Evolutionary conservation across 2,113 vertebrate genomes (phyloP), one percentile per base, ranked within the genome.

Genomic region (Astur gentilis): DNA sequence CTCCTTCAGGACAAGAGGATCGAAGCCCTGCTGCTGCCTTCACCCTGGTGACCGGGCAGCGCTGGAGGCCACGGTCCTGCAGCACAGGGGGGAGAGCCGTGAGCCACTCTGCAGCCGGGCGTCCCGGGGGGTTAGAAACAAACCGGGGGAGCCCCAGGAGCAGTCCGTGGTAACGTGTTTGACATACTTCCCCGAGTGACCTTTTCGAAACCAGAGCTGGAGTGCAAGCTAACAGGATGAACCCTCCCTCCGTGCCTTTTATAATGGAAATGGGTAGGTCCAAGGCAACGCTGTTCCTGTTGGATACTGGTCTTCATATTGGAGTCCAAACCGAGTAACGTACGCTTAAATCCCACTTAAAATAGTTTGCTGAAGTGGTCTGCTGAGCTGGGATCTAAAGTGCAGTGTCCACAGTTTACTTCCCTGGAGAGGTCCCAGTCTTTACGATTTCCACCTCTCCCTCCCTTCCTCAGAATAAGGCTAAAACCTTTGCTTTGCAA

Each of bases 171-270:
- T 7, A 8, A 8, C 13, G 2, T 2, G 47, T 49, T 17, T 67
- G 83, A 31, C 23, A 20, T 13, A 12, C 42, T 14, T 32, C 58
- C 75, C 76, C 20, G n/a, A 58, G 42, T 0, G 4, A 26, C 9
- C 29, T 42, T 58, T 66, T 55, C 16, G 3, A 36, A 50, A 61
- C 34, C 70, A 45, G 70, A 70, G 76, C 79, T 49, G 38, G 50
- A 18, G 9, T 50, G 58, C 32, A n/a, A 83, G 49, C 45, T 21
- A 25, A 67, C 8, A n/a, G 77, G 54, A 83, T 86, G 89, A 92
- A 87, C 69, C 61, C 62, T 79, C 83, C 40, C 62, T 91, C 91
- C 0, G 75, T 96, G 96, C 96, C 96, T 97, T 96, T 52, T 89
- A 2, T 16, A 42, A 76, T 34, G 29, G 42, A 90, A 87, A 76